Conservation (phyloP, 2,113 vertebrate genomes). For the Phylloscopus whistleri region DNA sequence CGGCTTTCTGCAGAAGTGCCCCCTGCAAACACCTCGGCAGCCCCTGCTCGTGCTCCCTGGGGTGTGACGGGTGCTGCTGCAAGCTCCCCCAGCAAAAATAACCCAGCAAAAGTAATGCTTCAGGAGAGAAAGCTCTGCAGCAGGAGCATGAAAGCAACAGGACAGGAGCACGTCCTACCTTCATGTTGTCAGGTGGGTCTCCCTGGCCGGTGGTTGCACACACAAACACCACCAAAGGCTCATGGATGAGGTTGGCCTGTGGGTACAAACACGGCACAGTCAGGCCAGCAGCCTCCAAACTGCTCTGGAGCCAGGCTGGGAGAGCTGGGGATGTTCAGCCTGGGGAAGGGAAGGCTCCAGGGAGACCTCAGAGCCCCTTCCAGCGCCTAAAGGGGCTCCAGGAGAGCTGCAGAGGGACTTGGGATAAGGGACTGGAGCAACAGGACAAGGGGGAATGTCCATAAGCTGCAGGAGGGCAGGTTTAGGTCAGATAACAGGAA, state of each 20-base stretch:
- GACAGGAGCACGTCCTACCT: slow-evolving; percentile 67
- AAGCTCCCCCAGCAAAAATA: neutral
- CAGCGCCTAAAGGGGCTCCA: neutral
- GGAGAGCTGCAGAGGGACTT: neutral
- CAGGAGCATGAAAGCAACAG: neutral
- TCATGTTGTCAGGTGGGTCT: slow-evolving; percentile 98
- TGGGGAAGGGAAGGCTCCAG: neutral
- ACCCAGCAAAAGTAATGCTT: neutral
- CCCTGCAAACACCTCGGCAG: neutral
- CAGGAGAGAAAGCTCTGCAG: neutral
- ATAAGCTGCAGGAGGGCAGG: neutral
- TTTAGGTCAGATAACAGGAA: neutral
- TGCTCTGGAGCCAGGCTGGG: neutral
- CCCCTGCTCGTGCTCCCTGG: accelerated
- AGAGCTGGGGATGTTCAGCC: neutral
- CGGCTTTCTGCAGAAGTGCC: accelerated
- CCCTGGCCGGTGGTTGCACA: slow-evolving; percentile 93
- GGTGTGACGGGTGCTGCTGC: neutral
- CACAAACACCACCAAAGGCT: slow-evolving; percentile 89
- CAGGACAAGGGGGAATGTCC: neutral
- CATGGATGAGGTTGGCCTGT: slow-evolving; percentile 86
- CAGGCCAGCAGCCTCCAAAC: neutral
- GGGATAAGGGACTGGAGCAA: neutral
- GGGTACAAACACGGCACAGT: neutral
- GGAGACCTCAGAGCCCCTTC: neutral